Evolutionary conservation across 1,140 invertebrate species (phyloP), one percentile per base, ranked within the genome.

Genomic region (Elymnias hypermnestra): DNA sequence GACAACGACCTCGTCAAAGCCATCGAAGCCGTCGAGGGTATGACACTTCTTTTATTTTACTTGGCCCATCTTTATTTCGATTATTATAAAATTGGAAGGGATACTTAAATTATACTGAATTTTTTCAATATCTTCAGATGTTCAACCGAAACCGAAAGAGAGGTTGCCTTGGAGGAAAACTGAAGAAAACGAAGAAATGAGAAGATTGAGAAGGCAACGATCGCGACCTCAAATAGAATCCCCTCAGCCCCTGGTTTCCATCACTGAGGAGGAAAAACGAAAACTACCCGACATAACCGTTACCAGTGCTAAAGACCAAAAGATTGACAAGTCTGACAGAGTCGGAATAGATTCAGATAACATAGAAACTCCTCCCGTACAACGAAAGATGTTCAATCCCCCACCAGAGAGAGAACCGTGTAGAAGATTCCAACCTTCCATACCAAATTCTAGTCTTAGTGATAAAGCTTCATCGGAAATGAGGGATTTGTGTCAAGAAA

Each of bases 321-420:
- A 68, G 61, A 79, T 58, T 72, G 90, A 53, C 81, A 86, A 55
- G 37, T 57, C 67, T 0, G 93, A 94, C 58, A 93, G 92, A 64
- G 91, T 94, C 14, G 94, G 96, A 68, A 95, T 96, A 6, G 95
- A 97, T 72, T 94, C 94, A 2, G 95, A 97, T 55, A 97, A 97
- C 56, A 94, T 96, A 9, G 94, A 96, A 87, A 96, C 95, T 3
- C 94, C 95, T 3, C 94, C 94, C 0, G 92, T 91, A 0, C 93
- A 91, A 6, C 88, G 94, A 41, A 90, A 92, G 63, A 77, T 91
- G 2, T 91, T 93, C 62, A 90, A 88, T 48, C 89, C 90, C 6
- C 89, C 90, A 0, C 87, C 88, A 25, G 91, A 92, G 36, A 68
- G 87, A 78, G 72, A 92, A 87, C 87, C 89, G 55, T 90, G 88